These are phyloP conservation scores for Graphium colonna DNA, from an alignment of 2,888 invertebrate species.

Conservation along the genomic window DNA sequence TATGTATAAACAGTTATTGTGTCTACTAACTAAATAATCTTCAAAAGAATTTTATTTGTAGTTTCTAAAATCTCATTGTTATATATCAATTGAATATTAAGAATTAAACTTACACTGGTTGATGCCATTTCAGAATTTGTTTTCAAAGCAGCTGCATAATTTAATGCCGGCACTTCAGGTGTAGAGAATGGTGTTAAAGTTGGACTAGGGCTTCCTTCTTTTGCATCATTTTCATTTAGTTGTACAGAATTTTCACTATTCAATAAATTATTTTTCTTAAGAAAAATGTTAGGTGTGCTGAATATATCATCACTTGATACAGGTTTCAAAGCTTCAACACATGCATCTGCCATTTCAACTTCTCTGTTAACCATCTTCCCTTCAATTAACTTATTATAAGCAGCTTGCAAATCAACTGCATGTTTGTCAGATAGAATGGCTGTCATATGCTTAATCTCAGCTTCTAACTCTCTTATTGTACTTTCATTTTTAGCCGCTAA, in stretches of 20 bases:
- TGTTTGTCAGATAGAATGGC: conserved; percentile 65
- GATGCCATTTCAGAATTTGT: conserved; percentile 43
- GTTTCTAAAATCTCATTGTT: too few species aligned
- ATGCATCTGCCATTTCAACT: conserved; percentile 64
- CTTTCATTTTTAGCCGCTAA: conserved; percentile 64
- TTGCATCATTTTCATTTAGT: conserved; percentile 41
- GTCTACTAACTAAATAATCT: too few species aligned
- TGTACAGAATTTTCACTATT: conserved; percentile 43
- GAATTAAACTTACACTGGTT: conserved; percentile 56
- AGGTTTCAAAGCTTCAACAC: conserved; percentile 58
- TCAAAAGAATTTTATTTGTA: too few species aligned
- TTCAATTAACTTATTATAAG: conserved; percentile 50
- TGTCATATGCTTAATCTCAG: conserved; percentile 71
- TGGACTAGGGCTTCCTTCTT: conserved; percentile 48
- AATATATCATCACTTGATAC: conserved; percentile 53
- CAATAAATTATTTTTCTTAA: conserved; percentile 42
- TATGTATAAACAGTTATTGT: too few species aligned
- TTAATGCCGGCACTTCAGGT: conserved; percentile 43
- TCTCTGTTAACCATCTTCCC: conserved; percentile 54
- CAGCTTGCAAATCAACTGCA: conserved; percentile 48
- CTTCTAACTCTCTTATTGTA: conserved; percentile 62
- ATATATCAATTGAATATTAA: background rate
- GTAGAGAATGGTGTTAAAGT: conserved; percentile 41
- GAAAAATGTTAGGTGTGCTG: conserved; percentile 48
- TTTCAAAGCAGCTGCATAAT: conserved; percentile 63